phyloP scores from a whole-genome alignment of 2,888 invertebrate species.

The Diarsia mendica region DNA sequence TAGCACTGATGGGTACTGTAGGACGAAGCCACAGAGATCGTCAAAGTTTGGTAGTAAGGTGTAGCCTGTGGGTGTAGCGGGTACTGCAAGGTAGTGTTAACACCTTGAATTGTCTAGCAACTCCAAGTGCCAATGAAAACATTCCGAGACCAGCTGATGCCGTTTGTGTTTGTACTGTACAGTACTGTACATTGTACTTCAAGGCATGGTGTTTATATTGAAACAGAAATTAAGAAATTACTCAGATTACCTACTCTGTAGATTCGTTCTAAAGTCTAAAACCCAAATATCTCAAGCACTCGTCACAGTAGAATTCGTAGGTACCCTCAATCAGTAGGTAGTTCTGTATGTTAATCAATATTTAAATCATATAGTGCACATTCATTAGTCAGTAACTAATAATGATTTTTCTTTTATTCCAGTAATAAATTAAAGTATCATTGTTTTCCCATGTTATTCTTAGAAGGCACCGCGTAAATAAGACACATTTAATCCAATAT shows the following conservation, averaged over 20 bases:
- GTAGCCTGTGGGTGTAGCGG: not conserved
- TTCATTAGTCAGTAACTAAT: conserved; percentile 21
- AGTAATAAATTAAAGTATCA: conserved; percentile 65
- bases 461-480: conserved; percentile 18
- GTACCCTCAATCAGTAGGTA: not conserved
- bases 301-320: not conserved
- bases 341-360: conserved; percentile 7
- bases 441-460: conserved; percentile 12
- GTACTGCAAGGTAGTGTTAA: not conserved
- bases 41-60: not conserved
- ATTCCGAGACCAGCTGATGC: too few species aligned
- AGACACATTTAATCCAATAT: conserved; percentile 9
- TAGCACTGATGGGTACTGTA: conserved; percentile 10
- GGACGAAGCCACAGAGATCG: not conserved
- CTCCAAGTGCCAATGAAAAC: not conserved
- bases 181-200: not conserved
- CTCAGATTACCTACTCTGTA: not conserved
- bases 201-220: not conserved
- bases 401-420: conserved; percentile 65
- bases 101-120: not conserved
- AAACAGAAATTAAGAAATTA: not conserved
- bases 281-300: conserved; percentile 14
- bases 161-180: not conserved
- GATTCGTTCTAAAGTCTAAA: not conserved
- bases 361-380: conserved; percentile 15